phyloP scores from a whole-genome alignment of 2,797 vertebrate genomes.

The Oceanodroma leucorhoa region DNA sequence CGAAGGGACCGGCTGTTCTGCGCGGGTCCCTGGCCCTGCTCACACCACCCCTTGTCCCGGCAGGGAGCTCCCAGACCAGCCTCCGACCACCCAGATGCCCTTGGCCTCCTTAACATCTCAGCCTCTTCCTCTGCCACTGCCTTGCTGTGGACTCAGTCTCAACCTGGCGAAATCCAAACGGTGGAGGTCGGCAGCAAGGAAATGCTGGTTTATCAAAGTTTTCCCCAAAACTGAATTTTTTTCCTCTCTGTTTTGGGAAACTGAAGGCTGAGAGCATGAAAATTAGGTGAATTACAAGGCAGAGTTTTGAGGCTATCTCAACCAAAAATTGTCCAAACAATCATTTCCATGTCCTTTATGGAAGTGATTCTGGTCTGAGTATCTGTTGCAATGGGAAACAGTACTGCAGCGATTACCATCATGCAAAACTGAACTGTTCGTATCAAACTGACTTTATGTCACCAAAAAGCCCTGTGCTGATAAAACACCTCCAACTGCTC shows the following conservation, averaged over 20 bases:
- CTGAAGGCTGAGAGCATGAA: not conserved
- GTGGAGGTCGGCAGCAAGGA: not conserved
- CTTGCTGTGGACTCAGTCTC: not conserved
- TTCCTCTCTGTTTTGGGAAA: not conserved
- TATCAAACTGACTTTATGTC: not conserved
- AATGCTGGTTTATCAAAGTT: not conserved
- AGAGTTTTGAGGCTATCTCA: not conserved
- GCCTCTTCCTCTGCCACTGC: not conserved
- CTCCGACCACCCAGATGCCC: not conserved
- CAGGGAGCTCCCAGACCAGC: not conserved
- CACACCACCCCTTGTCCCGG: not conserved
- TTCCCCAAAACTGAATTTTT: not conserved
- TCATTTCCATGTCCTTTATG: not conserved
- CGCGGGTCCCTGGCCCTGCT: not conserved
- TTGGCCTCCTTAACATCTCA: not conserved
- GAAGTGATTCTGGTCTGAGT: not conserved
- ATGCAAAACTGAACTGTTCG: not conserved
- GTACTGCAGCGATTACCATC: not conserved
- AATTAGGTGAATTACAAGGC: not conserved
- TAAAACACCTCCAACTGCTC: not conserved
- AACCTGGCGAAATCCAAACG: accelerated
- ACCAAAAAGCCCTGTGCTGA: not conserved
- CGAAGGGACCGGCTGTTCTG: not conserved
- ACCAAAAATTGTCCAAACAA: not conserved
- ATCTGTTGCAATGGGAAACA: not conserved